Evolutionary conservation across 2,113 vertebrate species (phyloP).

Genomic region (Genyomyrus donnyi): DNA sequence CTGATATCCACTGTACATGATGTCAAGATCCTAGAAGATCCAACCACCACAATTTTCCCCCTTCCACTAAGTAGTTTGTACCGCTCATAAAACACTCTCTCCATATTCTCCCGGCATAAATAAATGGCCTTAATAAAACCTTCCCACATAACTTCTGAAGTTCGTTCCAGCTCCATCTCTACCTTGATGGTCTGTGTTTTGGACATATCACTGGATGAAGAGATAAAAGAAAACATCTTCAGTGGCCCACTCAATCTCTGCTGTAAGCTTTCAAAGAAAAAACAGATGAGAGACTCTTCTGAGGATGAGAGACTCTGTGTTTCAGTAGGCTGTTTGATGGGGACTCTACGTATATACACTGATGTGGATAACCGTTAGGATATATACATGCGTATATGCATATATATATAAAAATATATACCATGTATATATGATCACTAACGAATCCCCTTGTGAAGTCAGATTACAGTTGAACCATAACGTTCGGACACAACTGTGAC

Average conservation of each 20-base stretch:
- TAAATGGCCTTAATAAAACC: background rate
- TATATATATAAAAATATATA: background rate
- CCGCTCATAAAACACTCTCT: background rate
- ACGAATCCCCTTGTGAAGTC: conserved; percentile 34
- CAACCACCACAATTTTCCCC: background rate
- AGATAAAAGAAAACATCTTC: background rate
- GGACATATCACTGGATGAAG: background rate
- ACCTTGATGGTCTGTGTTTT: background rate
- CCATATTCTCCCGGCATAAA: background rate
- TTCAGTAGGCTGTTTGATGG: conserved; percentile 28
- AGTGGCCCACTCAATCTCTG: background rate
- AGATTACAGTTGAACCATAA: conserved; percentile 39
- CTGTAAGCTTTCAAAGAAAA: background rate
- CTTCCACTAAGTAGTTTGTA: background rate
- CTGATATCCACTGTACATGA: background rate
- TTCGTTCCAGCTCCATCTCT: background rate
- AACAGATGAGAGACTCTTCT: background rate
- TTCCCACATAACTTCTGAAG: background rate
- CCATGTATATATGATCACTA: conserved; percentile 14
- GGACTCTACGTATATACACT: conserved; percentile 25
- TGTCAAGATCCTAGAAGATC: background rate
- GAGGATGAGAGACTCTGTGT: background rate
- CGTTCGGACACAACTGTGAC: conserved; percentile 20
- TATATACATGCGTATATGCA: conserved; percentile 18
- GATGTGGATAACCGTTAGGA: conserved; percentile 21